Percentiles rank a stretch among this genome's conserved stretches.
These are phyloP conservation scores for Melanotaenia nigrans DNA, from an alignment of 2,797 vertebrate genomes.

Conservation along the genomic window DNA sequence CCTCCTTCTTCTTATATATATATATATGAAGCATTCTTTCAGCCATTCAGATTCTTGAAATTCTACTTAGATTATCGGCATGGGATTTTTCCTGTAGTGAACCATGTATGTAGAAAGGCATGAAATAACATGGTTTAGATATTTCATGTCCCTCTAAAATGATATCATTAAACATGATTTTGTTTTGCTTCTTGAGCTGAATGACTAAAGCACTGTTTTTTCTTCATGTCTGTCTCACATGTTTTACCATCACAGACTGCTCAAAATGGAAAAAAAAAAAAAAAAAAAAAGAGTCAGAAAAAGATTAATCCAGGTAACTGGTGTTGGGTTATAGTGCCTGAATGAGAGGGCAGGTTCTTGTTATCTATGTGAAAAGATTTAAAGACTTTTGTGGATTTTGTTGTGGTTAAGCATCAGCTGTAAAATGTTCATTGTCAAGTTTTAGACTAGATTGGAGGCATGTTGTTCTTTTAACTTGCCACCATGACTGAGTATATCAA, in stretches of 20 bases:
- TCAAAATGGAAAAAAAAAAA: constrained; percentile 20
- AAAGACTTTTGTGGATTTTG: background rate
- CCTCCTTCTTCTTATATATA: constrained; percentile 50
- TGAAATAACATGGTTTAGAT: constrained; percentile 78
- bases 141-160: constrained; percentile 74
- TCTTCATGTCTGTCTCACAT: constrained; percentile 40
- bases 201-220: constrained; percentile 47
- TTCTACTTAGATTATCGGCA: constrained; percentile 65
- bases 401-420: too few species aligned
- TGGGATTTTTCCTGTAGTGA: constrained; percentile 56
- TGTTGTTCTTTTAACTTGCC: background rate
- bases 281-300: background rate
- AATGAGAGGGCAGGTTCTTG: background rate
- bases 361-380: background rate
- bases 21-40: too few species aligned
- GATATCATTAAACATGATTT: constrained; percentile 68
- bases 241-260: constrained; percentile 38
- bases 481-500: background rate
- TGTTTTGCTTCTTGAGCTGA: constrained; percentile 60
- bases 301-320: constrained; percentile 23
- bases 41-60: too few species aligned
- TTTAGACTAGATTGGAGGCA: background rate
- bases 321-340: background rate
- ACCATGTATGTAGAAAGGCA: constrained; percentile 68
- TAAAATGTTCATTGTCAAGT: background rate